phyloP scores from a whole-genome alignment of 1,140 invertebrate species.

The Magallana ariakensis region DNA sequence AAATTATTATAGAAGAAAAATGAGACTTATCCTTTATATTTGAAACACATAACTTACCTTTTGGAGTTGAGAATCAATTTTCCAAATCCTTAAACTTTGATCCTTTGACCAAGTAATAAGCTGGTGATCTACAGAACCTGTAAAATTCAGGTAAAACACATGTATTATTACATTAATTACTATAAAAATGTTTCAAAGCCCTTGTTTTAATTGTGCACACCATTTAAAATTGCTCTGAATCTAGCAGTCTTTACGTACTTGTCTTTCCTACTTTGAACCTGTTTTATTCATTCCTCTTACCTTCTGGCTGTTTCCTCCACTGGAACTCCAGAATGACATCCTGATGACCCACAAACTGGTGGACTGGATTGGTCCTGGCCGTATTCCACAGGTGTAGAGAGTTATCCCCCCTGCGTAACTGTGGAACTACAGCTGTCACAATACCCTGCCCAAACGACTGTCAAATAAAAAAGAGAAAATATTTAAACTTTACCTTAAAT shows the following conservation, averaged over 20 bases:
- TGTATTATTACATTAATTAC: no score
- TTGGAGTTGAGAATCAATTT: slow-evolving; percentile 88
- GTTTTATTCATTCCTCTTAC: slow-evolving; percentile 66
- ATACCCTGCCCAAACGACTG: slow-evolving; percentile 95
- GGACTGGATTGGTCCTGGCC: slow-evolving; percentile 85
- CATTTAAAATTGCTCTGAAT: no score
- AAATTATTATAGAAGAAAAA: no score
- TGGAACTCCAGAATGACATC: slow-evolving; percentile 97
- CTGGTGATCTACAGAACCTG: slow-evolving; percentile 87
- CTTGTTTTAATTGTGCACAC: no score
- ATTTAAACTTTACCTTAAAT: not conserved
- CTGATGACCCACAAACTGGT: slow-evolving; percentile 94
- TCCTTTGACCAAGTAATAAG: slow-evolving; percentile 97
- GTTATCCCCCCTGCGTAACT: slow-evolving; percentile 89
- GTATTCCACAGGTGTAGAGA: slow-evolving; percentile 90
- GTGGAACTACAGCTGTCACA: slow-evolving; percentile 93
- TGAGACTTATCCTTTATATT: no score
- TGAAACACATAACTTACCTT: slow-evolving; percentile 64
- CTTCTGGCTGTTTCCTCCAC: slow-evolving; percentile 86
- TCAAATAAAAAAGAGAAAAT: slow-evolving; percentile 26
- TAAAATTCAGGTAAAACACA: not conserved
- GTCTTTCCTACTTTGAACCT: no score
- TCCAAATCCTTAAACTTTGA: slow-evolving; percentile 94
- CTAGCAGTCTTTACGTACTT: no score
- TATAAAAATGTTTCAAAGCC: no score